phyloP scores from a whole-genome alignment of 2,888 invertebrate species.

The Archaeoteleia sp. region DNA sequence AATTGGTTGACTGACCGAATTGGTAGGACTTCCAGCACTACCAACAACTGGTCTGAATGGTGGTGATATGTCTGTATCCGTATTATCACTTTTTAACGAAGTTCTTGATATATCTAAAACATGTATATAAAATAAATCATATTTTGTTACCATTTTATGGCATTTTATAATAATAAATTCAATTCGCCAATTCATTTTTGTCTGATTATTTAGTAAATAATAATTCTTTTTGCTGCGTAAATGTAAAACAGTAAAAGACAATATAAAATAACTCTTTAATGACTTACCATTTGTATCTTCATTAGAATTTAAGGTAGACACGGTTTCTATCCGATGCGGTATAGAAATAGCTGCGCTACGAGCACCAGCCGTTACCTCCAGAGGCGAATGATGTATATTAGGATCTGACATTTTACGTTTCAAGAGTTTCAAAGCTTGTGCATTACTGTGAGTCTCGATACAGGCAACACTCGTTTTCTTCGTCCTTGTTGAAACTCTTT shows the following conservation, averaged over 20 bases:
- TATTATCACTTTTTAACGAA: conserved; percentile 68
- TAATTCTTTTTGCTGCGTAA: conserved; percentile 2
- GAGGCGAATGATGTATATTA: conserved; percentile 86
- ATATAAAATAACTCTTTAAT: background rate
- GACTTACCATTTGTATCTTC: conserved; percentile 62
- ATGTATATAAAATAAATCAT: background rate
- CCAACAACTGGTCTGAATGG: conserved; percentile 78
- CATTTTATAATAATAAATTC: background rate
- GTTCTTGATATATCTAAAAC: conserved; percentile 58
- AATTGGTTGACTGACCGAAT: conserved; percentile 63
- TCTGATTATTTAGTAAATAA: too few species aligned
- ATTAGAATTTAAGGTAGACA: conserved; percentile 59
- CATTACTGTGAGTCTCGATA: conserved; percentile 79
- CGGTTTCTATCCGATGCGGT: conserved; percentile 66
- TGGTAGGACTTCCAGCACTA: conserved; percentile 78
- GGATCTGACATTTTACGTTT: conserved; percentile 92
- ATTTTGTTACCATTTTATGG: background rate
- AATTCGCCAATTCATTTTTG: too few species aligned
- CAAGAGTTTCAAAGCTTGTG: conserved; percentile 78
- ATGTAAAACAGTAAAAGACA: conserved; percentile 2
- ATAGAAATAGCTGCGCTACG: conserved; percentile 74
- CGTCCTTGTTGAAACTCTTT: conserved; percentile 79
- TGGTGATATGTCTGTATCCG: conserved; percentile 77
- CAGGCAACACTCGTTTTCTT: conserved; percentile 87
- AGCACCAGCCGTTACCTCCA: conserved; percentile 72